A percentile compares a stretch with the other conserved stretches of the same genome.
phyloP scores from a whole-genome alignment of 2,888 invertebrate species.

The Smittia aterrima region DNA sequence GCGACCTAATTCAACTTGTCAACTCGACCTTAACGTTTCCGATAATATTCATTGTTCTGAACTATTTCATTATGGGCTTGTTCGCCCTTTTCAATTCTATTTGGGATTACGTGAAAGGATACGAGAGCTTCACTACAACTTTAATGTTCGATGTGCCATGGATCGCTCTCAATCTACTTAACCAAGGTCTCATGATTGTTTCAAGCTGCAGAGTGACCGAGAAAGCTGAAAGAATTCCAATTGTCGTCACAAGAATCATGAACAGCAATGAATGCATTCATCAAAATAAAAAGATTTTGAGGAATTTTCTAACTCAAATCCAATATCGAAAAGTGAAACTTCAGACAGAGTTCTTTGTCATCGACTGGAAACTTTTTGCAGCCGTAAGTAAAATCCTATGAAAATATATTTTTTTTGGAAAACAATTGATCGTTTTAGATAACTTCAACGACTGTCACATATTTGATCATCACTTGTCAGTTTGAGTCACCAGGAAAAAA shows the following conservation, averaged over 20 bases:
- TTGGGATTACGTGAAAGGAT: neutral
- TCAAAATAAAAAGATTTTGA: neutral
- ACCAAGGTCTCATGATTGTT: neutral
- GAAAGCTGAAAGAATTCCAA: neutral
- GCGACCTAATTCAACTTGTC: no score
- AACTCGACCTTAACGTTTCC: neutral
- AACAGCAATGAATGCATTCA: neutral
- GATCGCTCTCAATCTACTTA: neutral
- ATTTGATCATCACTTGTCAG: conserved; percentile 3
- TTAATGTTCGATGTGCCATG: neutral
- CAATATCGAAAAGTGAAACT: neutral
- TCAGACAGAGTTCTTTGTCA: neutral
- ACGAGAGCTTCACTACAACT: neutral
- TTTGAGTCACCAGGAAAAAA: neutral
- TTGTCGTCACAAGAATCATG: neutral
- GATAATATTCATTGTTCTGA: neutral
- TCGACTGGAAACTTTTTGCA: neutral
- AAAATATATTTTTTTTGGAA: no score
- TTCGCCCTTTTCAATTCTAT: neutral
- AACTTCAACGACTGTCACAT: neutral
- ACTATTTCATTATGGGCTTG: neutral
- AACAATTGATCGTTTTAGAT: no score
- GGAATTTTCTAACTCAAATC: neutral
- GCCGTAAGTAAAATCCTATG: neutral
- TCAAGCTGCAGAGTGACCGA: neutral